Conservation (phyloP, 2,888 invertebrate species). For the Megastigmus dorsalis region DNA sequence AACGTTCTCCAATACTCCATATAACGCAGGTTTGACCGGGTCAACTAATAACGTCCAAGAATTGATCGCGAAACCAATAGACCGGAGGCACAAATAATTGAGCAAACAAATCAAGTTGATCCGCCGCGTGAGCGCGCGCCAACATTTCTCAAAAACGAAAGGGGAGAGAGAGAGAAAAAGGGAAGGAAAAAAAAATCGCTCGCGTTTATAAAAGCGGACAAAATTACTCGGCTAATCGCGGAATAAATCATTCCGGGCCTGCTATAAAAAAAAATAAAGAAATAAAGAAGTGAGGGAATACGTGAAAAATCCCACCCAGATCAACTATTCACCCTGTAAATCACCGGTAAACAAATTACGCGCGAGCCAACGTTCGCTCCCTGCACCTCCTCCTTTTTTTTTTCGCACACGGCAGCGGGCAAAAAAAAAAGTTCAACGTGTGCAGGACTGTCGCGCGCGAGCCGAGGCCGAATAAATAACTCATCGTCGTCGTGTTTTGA, state of each 20-base stretch:
- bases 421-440: too few species aligned
- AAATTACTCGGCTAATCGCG: conserved; percentile 45
- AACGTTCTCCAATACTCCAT: too few species aligned
- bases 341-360: conserved; percentile 42
- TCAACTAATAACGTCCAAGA: too few species aligned
- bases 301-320: too few species aligned
- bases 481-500: conserved; percentile 13
- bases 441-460: too few species aligned
- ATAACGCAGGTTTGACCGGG: too few species aligned
- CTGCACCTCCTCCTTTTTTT: too few species aligned
- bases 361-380: background rate
- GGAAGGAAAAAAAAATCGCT: background rate
- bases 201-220: too few species aligned
- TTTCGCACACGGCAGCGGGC: too few species aligned
- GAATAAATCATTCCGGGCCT: conserved; percentile 31
- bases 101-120: conserved; percentile 15
- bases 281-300: background rate
- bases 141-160: background rate
- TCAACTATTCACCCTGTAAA: conserved; percentile 27
- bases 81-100: conserved; percentile 9
- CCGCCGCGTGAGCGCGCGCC: background rate
- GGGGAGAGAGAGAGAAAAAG: too few species aligned
- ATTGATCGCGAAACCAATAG: conserved; percentile 7
- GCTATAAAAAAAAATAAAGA: too few species aligned
- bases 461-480: conserved; percentile 35